phyloP scores from a whole-genome alignment of 2,113 vertebrate genomes.

The Heterotilapia buettikoferi region DNA sequence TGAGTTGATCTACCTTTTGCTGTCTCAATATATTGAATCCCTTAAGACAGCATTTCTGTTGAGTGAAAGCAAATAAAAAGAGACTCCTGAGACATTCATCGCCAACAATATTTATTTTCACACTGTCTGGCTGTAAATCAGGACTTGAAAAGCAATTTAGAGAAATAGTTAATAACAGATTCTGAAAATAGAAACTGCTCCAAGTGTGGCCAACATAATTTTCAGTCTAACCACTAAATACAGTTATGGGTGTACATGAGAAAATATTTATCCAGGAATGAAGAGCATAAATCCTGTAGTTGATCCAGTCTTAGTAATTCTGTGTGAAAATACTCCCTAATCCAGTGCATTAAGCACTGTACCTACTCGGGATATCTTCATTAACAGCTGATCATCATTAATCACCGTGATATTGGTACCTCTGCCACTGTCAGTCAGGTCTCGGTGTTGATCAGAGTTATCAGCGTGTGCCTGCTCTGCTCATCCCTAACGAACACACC shows the following conservation, averaged over 20 bases:
- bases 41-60: not conserved
- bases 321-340: slow-evolving; percentile 5
- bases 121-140: slow-evolving; percentile 27
- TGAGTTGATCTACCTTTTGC: slow-evolving; percentile 3
- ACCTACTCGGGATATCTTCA: slow-evolving; percentile 11
- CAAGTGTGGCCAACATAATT: slow-evolving; percentile 32
- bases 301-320: not conserved
- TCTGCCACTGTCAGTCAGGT: slow-evolving; percentile 39
- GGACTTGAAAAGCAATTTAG: slow-evolving; percentile 19
- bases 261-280: slow-evolving; percentile 9
- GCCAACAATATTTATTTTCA: slow-evolving; percentile 26
- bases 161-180: slow-evolving; percentile 33
- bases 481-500: slow-evolving; percentile 25
- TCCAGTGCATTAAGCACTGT: not conserved
- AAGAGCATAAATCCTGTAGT: not conserved
- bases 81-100: not conserved
- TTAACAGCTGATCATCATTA: slow-evolving; percentile 44
- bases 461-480: not conserved
- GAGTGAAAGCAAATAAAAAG: not conserved
- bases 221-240: not conserved
- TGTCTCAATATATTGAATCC: not conserved
- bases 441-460: not conserved
- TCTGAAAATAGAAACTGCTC: slow-evolving; percentile 30
- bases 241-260: slow-evolving; percentile 15
- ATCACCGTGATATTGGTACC: slow-evolving; percentile 35